Percentiles rank a stretch among this genome's conserved stretches.
These are phyloP conservation scores for Hippoglossus stenolepis DNA, from an alignment of 2,113 vertebrate species.

Conservation along the genomic window DNA sequence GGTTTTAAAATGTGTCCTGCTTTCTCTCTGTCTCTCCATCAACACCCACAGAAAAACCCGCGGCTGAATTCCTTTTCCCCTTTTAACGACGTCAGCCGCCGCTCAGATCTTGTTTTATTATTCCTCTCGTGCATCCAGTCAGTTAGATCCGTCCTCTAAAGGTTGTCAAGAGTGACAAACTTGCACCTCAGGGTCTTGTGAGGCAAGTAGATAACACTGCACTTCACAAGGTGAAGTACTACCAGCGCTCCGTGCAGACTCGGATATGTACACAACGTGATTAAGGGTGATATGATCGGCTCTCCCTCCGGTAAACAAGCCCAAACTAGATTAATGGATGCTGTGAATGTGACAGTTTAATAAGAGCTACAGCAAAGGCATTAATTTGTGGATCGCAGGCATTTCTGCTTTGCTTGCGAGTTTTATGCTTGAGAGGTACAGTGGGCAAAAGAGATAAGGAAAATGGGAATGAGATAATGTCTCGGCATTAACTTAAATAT, in stretches of 20 bases:
- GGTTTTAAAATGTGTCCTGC: conserved; percentile 37
- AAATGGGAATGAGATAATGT: conserved; percentile 5
- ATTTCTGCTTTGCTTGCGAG: neutral
- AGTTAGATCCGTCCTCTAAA: conserved; percentile 5
- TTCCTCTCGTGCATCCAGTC: conserved; percentile 9
- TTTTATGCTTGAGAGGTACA: neutral
- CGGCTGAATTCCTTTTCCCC: conserved; percentile 35
- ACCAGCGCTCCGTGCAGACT: neutral
- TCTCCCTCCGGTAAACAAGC: neutral
- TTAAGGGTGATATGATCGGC: neutral
- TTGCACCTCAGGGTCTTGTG: conserved; percentile 3
- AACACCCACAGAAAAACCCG: conserved; percentile 47
- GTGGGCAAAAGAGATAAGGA: conserved; percentile 11
- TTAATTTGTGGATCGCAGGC: neutral
- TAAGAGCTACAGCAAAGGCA: neutral
- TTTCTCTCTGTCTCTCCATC: conserved; percentile 37
- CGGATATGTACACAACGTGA: neutral
- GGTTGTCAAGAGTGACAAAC: conserved; percentile 1
- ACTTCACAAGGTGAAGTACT: conserved; percentile 13
- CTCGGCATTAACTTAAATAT: neutral
- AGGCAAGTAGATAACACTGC: conserved; percentile 15
- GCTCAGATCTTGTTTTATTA: conserved; percentile 1
- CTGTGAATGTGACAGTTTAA: neutral
- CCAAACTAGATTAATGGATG: neutral
- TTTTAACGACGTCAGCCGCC: conserved; percentile 17